phyloP scores from a whole-genome alignment of 1,140 invertebrate genomes.

The Hylyphantes graminicola region DNA sequence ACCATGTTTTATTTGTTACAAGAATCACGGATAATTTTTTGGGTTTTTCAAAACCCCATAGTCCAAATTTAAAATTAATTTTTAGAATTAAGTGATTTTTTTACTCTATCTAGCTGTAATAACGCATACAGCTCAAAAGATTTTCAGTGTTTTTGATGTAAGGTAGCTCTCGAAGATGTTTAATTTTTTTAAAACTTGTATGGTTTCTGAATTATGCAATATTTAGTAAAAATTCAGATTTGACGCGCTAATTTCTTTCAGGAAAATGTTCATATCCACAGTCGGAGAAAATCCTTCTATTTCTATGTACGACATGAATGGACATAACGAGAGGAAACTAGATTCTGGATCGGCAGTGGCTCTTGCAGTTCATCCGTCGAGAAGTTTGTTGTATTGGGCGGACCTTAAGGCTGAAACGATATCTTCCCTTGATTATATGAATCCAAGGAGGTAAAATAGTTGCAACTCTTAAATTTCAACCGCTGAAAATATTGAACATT shows the following conservation, averaged over 20 bases:
- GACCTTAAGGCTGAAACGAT: conserved; percentile 59
- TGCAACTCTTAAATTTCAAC: background rate
- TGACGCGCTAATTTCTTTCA: conserved; percentile 21
- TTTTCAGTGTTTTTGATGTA: background rate
- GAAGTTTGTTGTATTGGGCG: conserved; percentile 60
- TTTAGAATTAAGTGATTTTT: too few relatives aligned
- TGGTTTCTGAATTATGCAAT: background rate
- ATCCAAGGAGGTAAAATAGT: background rate
- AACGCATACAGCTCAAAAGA: too few relatives aligned
- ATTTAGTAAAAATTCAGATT: background rate
- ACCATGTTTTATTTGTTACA: too few relatives aligned
- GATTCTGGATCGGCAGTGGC: conserved; percentile 23
- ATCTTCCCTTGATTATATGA: conserved; percentile 47
- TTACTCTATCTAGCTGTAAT: too few relatives aligned
- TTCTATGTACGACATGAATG: conserved; percentile 61
- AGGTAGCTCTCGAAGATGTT: background rate
- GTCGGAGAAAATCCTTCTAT: conserved; percentile 54
- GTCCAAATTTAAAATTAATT: too few relatives aligned
- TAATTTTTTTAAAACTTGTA: background rate
- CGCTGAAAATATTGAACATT: too few relatives aligned
- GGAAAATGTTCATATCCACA: conserved; percentile 59
- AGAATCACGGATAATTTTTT: too few relatives aligned
- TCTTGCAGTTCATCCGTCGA: conserved; percentile 37
- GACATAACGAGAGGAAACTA: conserved; percentile 26
- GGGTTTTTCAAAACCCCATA: too few relatives aligned